phyloP scores from a whole-genome alignment of 2,888 invertebrate genomes.

The Rhingia rostrata region DNA sequence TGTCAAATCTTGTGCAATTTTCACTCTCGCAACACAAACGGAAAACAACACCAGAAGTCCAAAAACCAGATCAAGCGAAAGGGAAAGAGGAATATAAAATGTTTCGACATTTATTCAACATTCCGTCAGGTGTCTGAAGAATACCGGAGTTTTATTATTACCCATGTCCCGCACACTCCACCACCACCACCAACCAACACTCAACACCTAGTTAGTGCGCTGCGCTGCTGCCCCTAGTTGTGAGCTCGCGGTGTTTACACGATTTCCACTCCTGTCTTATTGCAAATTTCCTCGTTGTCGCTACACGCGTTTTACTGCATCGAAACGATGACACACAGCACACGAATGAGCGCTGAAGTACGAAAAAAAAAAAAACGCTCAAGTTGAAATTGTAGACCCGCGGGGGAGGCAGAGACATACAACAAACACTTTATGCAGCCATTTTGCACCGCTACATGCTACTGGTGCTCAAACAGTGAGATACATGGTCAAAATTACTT shows the following conservation, averaged over 20 bases:
- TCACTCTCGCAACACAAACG: neutral
- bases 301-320: slow-evolving; percentile 45
- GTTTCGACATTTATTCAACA: slow-evolving; percentile 60
- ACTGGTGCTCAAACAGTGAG: slow-evolving; percentile 23
- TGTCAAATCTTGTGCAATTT: slow-evolving; percentile 23
- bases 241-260: slow-evolving; percentile 24
- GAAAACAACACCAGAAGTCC: neutral
- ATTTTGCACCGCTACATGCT: slow-evolving; percentile 32
- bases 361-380: no score
- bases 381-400: neutral
- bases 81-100: neutral
- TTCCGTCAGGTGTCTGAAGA: slow-evolving; percentile 69
- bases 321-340: slow-evolving; percentile 38
- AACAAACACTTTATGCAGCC: slow-evolving; percentile 51
- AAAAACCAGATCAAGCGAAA: neutral
- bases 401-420: slow-evolving; percentile 43
- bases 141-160: slow-evolving; percentile 46
- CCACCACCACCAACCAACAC: neutral
- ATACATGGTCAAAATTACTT: slow-evolving; percentile 75
- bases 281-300: slow-evolving; percentile 52
- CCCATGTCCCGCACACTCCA: neutral
- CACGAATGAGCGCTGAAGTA: slow-evolving; percentile 2
- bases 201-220: slow-evolving; percentile 31
- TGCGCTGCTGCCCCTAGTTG: neutral
- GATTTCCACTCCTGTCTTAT: slow-evolving; percentile 38